These are phyloP conservation scores for Bombus impatiens DNA, from an alignment of 1,140 invertebrate genomes.

Conservation along the genomic window DNA sequence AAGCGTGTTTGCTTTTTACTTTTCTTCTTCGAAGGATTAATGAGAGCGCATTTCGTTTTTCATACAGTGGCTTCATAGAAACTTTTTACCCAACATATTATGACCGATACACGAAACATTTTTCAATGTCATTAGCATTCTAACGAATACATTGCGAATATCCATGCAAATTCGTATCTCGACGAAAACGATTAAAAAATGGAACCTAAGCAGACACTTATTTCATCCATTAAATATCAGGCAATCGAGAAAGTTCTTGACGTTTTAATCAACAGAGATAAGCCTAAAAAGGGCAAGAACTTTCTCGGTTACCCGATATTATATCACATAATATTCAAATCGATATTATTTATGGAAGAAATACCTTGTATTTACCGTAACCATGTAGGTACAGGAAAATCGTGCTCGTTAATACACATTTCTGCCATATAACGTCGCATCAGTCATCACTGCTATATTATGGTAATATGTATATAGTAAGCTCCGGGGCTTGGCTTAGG, in stretches of 20 bases:
- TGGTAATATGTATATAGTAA: slow-evolving; percentile 2
- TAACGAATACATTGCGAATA: no score
- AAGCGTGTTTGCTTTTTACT: background rate
- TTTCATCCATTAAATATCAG: no score
- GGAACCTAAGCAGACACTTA: no score
- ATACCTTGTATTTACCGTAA: background rate
- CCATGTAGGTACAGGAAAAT: background rate
- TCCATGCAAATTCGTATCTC: no score
- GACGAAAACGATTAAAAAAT: no score
- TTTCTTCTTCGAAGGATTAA: background rate
- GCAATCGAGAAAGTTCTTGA: no score
- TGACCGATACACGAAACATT: background rate
- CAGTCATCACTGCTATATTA: background rate
- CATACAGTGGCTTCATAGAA: background rate
- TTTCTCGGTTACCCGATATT: no score
- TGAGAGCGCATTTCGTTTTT: background rate
- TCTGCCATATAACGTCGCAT: background rate
- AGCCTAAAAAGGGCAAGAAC: no score
- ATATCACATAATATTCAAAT: background rate
- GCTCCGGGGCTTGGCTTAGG: background rate
- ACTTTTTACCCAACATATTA: no score
- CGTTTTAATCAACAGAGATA: no score
- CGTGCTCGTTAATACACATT: background rate
- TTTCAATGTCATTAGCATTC: no score
- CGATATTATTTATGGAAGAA: background rate